phyloP scores from a whole-genome alignment of 1,140 invertebrate species.

The Caerostris extrusa region DNA sequence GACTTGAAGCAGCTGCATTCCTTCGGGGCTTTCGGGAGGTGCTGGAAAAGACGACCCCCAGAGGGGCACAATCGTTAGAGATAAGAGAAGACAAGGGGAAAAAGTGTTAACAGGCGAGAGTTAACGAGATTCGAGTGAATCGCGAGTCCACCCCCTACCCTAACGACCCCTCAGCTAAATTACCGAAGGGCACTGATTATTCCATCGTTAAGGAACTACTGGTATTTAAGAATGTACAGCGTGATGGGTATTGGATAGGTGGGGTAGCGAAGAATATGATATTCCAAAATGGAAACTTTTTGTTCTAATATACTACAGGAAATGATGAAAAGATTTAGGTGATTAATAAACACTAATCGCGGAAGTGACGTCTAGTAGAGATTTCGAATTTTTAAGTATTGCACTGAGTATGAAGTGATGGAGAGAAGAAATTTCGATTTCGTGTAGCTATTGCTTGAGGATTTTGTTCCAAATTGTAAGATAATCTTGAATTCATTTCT shows the following conservation, averaged over 20 bases:
- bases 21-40: conserved; percentile 78
- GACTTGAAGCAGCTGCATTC: conserved; percentile 78
- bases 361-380: not conserved
- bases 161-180: conserved; percentile 45
- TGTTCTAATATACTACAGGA: not conserved
- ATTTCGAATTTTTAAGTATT: not conserved
- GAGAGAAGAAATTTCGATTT: not conserved
- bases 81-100: conserved; percentile 68
- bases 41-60: conserved; percentile 68
- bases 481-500: too few species aligned
- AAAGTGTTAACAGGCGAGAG: conserved; percentile 71
- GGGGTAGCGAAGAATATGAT: not conserved
- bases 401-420: not conserved
- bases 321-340: conserved; percentile 4
- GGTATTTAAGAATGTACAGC: conserved; percentile 52
- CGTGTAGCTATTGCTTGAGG: not conserved
- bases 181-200: conserved; percentile 75
- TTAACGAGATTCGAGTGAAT: conserved; percentile 65
- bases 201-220: conserved; percentile 66
- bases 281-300: not conserved
- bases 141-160: not conserved
- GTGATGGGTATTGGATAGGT: conserved; percentile 10
- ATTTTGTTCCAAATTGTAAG: not conserved
- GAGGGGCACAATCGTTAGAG: conserved; percentile 41
- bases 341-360: conserved; percentile 42